Conservation (phyloP, 2,113 vertebrate species). For the Lophura nycthemera region DNA sequence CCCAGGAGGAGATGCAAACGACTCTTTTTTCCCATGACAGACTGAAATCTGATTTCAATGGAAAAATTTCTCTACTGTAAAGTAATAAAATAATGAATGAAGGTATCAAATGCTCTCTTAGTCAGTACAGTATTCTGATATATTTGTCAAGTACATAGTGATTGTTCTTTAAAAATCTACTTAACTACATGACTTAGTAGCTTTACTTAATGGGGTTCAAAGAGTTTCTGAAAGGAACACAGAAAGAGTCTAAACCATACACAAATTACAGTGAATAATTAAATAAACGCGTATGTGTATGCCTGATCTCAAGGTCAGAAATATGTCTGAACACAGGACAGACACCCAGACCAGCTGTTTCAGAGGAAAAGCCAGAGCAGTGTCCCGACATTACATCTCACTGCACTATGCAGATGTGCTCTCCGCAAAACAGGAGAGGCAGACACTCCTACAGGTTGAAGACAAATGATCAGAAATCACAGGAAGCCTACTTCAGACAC, state of each 20-base stretch:
- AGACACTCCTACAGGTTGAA: background rate
- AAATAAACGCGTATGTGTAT: background rate
- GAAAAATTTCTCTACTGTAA: background rate
- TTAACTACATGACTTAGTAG: background rate
- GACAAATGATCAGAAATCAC: background rate
- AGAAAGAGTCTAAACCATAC: background rate
- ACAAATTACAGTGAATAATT: background rate
- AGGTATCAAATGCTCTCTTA: background rate
- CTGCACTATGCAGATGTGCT: fast-evolving
- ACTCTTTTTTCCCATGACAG: background rate
- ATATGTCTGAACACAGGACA: background rate
- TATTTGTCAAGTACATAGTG: background rate
- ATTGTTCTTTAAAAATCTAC: background rate
- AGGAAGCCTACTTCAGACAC: background rate
- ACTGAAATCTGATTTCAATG: background rate
- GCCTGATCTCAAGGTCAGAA: background rate
- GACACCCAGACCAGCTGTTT: fast-evolving
- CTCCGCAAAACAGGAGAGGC: background rate
- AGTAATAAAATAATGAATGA: conserved; percentile 24
- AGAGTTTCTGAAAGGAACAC: background rate
- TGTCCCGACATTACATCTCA: fast-evolving
- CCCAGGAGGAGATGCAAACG: background rate
- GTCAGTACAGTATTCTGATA: background rate
- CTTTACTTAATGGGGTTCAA: background rate
- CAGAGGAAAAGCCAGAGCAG: too few relatives aligned